A percentile compares a stretch with the other conserved stretches of the same genome.
These are phyloP conservation scores for Chionomys nivalis DNA, from an alignment of 2,113 vertebrate genomes.

Conservation along the genomic window DNA sequence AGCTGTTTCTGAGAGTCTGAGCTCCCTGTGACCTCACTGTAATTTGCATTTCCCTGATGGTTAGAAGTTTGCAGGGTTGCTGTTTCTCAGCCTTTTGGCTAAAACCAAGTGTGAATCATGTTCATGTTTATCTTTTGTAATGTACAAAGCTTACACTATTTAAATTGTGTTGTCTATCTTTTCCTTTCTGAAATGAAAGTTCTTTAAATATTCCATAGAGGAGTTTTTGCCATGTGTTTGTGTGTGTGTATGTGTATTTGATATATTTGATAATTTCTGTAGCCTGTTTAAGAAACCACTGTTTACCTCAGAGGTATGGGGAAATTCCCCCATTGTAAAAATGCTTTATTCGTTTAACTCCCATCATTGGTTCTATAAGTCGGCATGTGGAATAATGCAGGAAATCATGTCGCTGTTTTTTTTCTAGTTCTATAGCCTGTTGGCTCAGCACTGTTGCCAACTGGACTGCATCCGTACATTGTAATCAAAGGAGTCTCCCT, in stretches of 20 bases:
- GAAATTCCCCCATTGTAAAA: background rate
- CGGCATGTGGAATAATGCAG: background rate
- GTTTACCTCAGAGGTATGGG: background rate
- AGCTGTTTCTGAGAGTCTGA: background rate
- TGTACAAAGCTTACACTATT: background rate
- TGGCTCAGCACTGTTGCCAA: background rate
- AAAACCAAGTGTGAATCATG: conserved; percentile 1
- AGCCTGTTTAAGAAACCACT: conserved; percentile 43
- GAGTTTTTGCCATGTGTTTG: background rate
- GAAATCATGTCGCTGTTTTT: background rate
- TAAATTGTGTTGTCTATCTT: background rate
- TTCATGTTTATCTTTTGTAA: background rate
- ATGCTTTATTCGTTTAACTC: background rate
- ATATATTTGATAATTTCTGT: background rate
- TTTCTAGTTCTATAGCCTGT: background rate
- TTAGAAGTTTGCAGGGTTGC: too few relatives aligned
- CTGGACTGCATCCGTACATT: background rate
- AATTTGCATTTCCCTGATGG: background rate
- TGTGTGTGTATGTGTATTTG: too few relatives aligned
- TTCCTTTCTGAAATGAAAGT: background rate
- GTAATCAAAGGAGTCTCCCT: background rate
- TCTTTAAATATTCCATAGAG: background rate
- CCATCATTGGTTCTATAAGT: background rate
- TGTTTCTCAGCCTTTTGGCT: background rate
- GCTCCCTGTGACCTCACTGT: background rate